These are phyloP conservation scores for Cervus canadensis DNA, from an alignment of 2,113 vertebrate genomes.

Conservation along the genomic window DNA sequence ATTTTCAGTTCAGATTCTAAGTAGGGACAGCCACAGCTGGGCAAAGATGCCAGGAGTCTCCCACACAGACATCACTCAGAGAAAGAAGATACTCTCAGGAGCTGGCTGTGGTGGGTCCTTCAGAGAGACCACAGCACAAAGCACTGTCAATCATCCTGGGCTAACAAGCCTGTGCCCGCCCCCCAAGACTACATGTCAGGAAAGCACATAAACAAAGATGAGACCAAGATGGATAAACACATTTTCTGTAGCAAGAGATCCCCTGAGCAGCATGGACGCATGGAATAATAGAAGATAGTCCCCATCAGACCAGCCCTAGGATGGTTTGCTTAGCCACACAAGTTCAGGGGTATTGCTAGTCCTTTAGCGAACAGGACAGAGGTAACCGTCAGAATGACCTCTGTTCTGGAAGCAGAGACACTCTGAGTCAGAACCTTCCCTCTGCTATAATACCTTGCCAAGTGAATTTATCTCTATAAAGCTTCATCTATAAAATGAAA, in stretches of 20 bases:
- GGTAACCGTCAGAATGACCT: neutral
- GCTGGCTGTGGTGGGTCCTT: neutral
- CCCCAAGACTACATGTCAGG: neutral
- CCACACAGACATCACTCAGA: neutral
- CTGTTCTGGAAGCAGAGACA: neutral
- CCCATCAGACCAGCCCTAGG: neutral
- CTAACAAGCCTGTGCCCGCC: neutral
- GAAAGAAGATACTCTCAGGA: neutral
- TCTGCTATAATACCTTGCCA: neutral
- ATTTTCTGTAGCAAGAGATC: neutral
- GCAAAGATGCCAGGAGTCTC: neutral
- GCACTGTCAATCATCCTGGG: neutral
- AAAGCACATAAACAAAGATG: neutral
- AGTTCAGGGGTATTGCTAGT: neutral
- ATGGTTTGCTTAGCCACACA: neutral
- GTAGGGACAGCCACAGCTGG: neutral
- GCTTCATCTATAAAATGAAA: neutral
- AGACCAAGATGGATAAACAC: neutral
- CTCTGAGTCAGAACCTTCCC: neutral
- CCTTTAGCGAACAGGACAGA: neutral
- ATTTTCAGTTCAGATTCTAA: neutral
- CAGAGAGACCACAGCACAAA: neutral
- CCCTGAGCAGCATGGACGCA: neutral
- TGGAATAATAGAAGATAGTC: neutral
- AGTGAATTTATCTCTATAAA: neutral